phyloP scores from a whole-genome alignment of 1,140 invertebrate species.

The Drosophila varians region DNA sequence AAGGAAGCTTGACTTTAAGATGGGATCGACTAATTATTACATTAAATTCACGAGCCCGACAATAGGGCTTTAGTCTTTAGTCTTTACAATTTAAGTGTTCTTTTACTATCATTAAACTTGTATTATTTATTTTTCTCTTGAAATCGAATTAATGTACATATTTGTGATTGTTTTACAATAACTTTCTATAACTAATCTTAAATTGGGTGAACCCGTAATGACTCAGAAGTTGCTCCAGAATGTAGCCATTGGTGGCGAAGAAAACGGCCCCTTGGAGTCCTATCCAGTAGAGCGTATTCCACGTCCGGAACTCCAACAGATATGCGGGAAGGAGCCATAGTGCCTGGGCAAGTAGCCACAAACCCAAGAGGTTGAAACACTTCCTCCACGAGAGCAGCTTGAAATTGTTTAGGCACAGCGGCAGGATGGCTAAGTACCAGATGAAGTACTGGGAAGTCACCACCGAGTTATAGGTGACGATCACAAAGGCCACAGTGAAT shows the following conservation, averaged over 20 bases:
- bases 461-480: slow-evolving; percentile 98
- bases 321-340: slow-evolving; percentile 97
- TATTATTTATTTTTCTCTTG: slow-evolving; percentile 9
- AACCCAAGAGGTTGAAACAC: slow-evolving; percentile 83
- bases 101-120: not conserved
- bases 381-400: slow-evolving; percentile 84
- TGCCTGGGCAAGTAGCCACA: slow-evolving; percentile 92
- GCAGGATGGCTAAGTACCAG: slow-evolving; percentile 96
- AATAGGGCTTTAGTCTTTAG: too few species aligned
- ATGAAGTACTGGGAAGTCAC: slow-evolving; percentile 99
- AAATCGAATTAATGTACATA: slow-evolving; percentile 5
- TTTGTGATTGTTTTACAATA: slow-evolving; percentile 39
- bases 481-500: slow-evolving; percentile 92
- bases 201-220: slow-evolving; percentile 84
- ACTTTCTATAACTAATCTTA: slow-evolving; percentile 64
- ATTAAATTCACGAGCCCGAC: too few species aligned
- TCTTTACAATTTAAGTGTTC: slow-evolving; percentile 16
- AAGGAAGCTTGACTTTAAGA: too few species aligned
- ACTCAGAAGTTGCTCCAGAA: slow-evolving; percentile 88
- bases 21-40: too few species aligned
- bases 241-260: slow-evolving; percentile 90
- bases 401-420: slow-evolving; percentile 89
- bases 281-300: slow-evolving; percentile 91
- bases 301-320: slow-evolving; percentile 93
- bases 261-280: slow-evolving; percentile 92